phyloP scores from a whole-genome alignment of 2,888 invertebrate genomes.

The Nemurella pictetii region DNA sequence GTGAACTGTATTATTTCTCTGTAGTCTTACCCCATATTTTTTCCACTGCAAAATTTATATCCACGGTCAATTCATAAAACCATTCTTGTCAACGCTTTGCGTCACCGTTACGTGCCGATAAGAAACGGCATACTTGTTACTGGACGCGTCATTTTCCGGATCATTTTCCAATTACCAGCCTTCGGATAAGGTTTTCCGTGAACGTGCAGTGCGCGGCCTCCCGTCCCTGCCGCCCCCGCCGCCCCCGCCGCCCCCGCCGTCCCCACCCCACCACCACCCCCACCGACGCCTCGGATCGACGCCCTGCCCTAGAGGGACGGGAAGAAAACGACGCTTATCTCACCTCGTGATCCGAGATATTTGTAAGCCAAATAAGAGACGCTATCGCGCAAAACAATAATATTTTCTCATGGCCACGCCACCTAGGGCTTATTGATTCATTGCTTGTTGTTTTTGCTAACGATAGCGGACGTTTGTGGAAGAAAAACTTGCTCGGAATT shows the following conservation, averaged over 20 bases:
- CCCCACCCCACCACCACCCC: neutral
- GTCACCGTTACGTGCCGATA: neutral
- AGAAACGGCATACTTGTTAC: neutral
- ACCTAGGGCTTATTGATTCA: neutral
- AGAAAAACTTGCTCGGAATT: neutral
- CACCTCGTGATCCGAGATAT: neutral
- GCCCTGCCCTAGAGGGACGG: neutral
- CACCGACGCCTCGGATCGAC: neutral
- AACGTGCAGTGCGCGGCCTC: neutral
- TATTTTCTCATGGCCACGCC: neutral
- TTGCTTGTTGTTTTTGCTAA: neutral
- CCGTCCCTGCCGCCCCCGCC: neutral
- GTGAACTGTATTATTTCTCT: no score
- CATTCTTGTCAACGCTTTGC: neutral
- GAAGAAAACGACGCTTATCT: neutral
- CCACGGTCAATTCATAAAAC: neutral
- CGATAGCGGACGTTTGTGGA: neutral
- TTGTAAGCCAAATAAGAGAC: neutral
- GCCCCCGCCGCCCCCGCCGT: neutral
- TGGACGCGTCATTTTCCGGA: neutral
- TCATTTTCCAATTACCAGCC: neutral
- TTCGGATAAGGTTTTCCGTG: neutral
- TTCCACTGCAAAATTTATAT: neutral
- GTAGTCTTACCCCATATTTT: no score
- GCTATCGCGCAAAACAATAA: neutral